A percentile compares a stretch with the other conserved stretches of the same genome.
phyloP scores from a whole-genome alignment of 2,888 invertebrate species.

The Eutolmus rufibarbis region DNA sequence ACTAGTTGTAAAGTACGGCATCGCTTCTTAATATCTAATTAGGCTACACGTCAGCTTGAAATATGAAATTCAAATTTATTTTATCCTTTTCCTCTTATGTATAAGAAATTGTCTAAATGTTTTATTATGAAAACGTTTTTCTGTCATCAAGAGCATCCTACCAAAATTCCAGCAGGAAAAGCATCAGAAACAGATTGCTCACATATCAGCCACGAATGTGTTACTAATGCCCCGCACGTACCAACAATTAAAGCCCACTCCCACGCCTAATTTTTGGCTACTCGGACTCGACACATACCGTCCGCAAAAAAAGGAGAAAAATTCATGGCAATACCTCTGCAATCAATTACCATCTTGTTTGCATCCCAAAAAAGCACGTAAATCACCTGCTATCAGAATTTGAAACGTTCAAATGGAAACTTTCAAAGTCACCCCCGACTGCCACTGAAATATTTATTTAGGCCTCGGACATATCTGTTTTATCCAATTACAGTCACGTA shows the following conservation, averaged over 20 bases:
- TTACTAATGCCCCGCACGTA: neutral
- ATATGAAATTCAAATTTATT: neutral
- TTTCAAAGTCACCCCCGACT: constrained; percentile 13
- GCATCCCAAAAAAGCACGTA: neutral
- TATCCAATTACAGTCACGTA: constrained; percentile 39
- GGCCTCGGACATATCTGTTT: constrained; percentile 28
- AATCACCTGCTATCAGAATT: constrained; percentile 25
- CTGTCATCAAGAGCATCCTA: neutral
- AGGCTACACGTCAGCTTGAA: neutral
- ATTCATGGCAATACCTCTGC: neutral
- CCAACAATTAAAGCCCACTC: neutral
- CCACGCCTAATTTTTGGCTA: neutral
- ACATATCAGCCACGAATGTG: neutral
- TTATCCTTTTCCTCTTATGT: neutral
- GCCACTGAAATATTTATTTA: constrained; percentile 35
- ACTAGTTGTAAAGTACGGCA: no score
- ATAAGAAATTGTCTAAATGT: neutral
- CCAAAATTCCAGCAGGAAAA: neutral
- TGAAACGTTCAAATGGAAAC: neutral
- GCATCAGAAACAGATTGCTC: neutral
- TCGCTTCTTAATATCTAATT: neutral
- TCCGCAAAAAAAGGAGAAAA: neutral
- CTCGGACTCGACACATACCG: neutral
- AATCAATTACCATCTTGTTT: constrained; percentile 8
- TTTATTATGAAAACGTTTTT: neutral